phyloP scores from a whole-genome alignment of 1,140 invertebrate genomes.

The Eurytemora carolleeae region DNA sequence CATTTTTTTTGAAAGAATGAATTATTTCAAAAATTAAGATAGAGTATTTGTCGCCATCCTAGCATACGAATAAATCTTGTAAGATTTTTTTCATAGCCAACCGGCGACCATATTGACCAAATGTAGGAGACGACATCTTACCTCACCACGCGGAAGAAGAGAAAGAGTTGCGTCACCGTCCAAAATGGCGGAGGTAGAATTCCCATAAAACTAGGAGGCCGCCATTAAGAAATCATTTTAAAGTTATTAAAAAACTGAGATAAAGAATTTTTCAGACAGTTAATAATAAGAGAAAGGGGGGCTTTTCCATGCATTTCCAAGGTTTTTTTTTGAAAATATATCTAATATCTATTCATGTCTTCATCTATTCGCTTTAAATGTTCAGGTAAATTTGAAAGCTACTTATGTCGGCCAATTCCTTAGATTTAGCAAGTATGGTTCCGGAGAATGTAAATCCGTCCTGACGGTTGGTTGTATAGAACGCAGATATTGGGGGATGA shows the following conservation, averaged over 20 bases:
- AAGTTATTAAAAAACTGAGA: too few species aligned
- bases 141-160: constrained; percentile 67
- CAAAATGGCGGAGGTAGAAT: constrained; percentile 76
- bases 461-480: constrained; percentile 80
- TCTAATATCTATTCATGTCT: constrained; percentile 1
- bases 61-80: too few species aligned
- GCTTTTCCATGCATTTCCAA: too few species aligned
- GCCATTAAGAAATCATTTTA: too few species aligned
- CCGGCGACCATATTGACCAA: too few species aligned
- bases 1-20: too few species aligned
- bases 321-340: too few species aligned
- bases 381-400: constrained; percentile 22
- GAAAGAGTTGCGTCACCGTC: constrained; percentile 65
- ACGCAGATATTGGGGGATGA: constrained; percentile 81
- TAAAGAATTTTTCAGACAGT: constrained; percentile 22
- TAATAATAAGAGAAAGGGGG: constrained; percentile 12
- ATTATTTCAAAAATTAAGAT: too few species aligned
- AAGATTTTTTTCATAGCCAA: too few species aligned
- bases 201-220: constrained; percentile 33
- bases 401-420: constrained; percentile 89
- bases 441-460: constrained; percentile 79
- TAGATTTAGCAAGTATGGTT: constrained; percentile 75
- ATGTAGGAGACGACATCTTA: too few species aligned
- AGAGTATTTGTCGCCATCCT: too few species aligned
- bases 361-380: neutral